Conservation (phyloP, 2,113 vertebrate genomes). For the Anolis carolinensis region DNA sequence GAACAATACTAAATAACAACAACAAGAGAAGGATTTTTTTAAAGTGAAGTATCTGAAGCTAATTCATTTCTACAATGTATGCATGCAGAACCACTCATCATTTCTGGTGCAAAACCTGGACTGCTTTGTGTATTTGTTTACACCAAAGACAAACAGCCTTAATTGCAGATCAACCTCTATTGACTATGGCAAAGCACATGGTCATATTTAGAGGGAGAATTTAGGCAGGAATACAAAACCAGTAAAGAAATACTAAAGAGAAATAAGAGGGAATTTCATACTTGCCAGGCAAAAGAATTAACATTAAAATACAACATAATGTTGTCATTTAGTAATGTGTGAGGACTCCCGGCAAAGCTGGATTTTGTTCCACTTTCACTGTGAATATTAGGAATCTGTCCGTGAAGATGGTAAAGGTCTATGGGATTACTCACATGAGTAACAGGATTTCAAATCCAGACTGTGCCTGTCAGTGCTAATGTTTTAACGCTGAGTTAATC, state of each 20-base stretch:
- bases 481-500: constrained; percentile 1
- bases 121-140: not conserved
- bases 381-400: not conserved
- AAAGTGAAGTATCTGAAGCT: too few species aligned
- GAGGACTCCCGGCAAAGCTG: not conserved
- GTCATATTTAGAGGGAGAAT: not conserved
- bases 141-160: too few species aligned
- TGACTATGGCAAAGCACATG: not conserved
- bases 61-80: not conserved
- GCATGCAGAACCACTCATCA: not conserved
- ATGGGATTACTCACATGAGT: not conserved
- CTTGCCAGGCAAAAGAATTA: constrained; percentile 22
- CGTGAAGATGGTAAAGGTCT: not conserved
- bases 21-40: not conserved
- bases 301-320: not conserved
- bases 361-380: constrained; percentile 15
- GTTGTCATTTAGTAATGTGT: not conserved
- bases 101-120: not conserved
- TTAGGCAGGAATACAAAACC: not conserved
- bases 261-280: fast-evolving
- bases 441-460: constrained; percentile 25
- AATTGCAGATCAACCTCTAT: not conserved
- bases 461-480: constrained; percentile 26
- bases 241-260: too few species aligned
- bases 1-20: not conserved